Base-by-base conservation (phyloP, 2,888 invertebrate species). In the Andrena bicolor region DNA sequence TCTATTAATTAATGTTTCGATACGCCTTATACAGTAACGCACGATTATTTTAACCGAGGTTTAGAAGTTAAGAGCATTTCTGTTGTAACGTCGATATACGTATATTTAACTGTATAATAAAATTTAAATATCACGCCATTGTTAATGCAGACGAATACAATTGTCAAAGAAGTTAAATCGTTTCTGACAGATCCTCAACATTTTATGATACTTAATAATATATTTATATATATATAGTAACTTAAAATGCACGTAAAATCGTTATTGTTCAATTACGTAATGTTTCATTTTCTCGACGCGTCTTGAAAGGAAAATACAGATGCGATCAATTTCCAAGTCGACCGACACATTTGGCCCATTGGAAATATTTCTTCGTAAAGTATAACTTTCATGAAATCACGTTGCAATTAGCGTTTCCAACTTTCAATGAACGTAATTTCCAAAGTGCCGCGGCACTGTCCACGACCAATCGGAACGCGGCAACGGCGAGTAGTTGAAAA, bases 31-130 rank as follows among this genome's bases (percentile, higher is more conserved):
- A 61, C 51, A 26, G 49, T 68, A 61, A 58, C 61, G 28, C 49
- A 70, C 74, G 72, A 64, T 84, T 68, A 76, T 66, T 64, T 69
- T 73, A 81, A 51, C 66, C 66, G 48, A 61, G 61, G 35, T 60
- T 60, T 69, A 71, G 35, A 48, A 56, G 32, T 74, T 60, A 81
- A 73, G 73, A 63, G 41, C 41, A 26, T 71, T 8, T 68, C 41
- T 76, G 71, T 69, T 82, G 53, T 78, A 83, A 70, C 63, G 63
- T 71, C 56, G 60, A 61, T 53, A 60, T 75, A 49, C 65, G 71
- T 58, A 75, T 73, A 53, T 78, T 74, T 64, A 60, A 71, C 56
- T 53, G 10, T 74, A 61, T 66, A 82, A 71, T 82, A 68, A 73
- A 79, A 69, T 56, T 68, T 51, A 56, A 82, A 66, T 61, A 64